Evolutionary conservation across 2,797 vertebrate genomes (phyloP).

Genomic region (Cetoscarus ocellatus): DNA sequence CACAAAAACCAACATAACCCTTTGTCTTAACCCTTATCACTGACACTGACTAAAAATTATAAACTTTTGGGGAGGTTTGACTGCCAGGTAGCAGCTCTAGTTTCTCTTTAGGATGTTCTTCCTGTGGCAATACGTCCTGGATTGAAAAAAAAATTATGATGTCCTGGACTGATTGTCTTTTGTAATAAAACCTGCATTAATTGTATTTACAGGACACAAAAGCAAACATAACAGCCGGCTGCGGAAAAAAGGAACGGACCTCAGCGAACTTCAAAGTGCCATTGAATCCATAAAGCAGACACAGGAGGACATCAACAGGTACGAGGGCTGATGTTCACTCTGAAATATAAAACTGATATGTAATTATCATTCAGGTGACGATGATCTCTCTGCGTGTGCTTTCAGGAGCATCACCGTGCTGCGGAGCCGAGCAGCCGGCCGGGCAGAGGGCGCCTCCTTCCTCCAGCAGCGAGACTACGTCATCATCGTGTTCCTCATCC

Average conservation of each 20-base stretch:
- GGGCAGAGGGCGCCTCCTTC: slow-evolving; percentile 86
- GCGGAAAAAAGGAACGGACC: slow-evolving; percentile 93
- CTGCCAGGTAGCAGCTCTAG: no score
- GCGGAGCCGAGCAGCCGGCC: slow-evolving; percentile 85
- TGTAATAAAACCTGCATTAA: not conserved
- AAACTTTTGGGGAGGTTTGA: no score
- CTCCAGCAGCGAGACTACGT: slow-evolving; percentile 94
- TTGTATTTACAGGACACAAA: slow-evolving; percentile 86
- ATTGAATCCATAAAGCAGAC: slow-evolving; percentile 96
- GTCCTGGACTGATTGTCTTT: no score
- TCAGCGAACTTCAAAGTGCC: slow-evolving; percentile 96
- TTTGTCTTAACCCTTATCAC: no score
- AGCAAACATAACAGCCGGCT: slow-evolving; percentile 89
- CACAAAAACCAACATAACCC: no score
- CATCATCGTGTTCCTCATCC: slow-evolving; percentile 91
- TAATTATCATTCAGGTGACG: no score
- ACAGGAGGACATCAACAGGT: slow-evolving; percentile 98
- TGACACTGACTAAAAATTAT: no score
- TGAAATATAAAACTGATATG: no score
- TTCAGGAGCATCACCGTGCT: slow-evolving; percentile 90
- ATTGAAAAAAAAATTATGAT: no score
- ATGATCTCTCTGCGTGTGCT: slow-evolving; percentile 4
- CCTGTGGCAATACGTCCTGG: no score
- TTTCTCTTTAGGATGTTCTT: no score
- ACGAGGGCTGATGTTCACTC: not conserved